Conservation (phyloP, 2,888 invertebrate species). For the Lepidocyrtoides sp. region DNA sequence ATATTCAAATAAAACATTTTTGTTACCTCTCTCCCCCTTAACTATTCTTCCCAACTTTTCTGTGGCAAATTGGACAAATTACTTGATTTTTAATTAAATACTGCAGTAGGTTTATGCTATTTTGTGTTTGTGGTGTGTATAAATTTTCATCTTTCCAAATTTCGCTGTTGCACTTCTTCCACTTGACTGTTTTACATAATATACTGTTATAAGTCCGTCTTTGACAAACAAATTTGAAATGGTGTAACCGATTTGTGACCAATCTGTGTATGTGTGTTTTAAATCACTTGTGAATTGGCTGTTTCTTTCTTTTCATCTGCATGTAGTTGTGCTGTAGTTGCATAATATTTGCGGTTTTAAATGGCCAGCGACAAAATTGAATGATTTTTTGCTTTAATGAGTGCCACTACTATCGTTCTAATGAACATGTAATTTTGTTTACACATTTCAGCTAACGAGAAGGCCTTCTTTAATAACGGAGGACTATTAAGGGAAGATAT, state of each 20-base stretch:
- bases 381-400: neutral
- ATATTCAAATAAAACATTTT: too few species aligned
- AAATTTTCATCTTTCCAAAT: neutral
- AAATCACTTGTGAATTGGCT: neutral
- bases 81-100: too few species aligned
- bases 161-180: neutral
- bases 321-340: neutral
- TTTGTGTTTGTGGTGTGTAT: neutral
- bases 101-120: neutral
- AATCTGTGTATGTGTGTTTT: neutral
- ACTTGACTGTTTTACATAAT: neutral
- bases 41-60: too few species aligned
- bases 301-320: neutral
- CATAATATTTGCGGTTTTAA: neutral
- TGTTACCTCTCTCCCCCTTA: too few species aligned
- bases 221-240: neutral
- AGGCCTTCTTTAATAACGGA: slow-evolving; percentile 79
- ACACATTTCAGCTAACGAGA: slow-evolving; percentile 60
- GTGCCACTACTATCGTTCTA: neutral
- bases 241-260: too few species aligned
- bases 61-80: too few species aligned
- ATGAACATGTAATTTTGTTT: neutral
- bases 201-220: neutral
- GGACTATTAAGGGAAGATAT: slow-evolving; percentile 80
- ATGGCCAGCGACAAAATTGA: too few species aligned